Conservation (phyloP, 2,797 vertebrate species). For the Acestrorhynchus altus region DNA sequence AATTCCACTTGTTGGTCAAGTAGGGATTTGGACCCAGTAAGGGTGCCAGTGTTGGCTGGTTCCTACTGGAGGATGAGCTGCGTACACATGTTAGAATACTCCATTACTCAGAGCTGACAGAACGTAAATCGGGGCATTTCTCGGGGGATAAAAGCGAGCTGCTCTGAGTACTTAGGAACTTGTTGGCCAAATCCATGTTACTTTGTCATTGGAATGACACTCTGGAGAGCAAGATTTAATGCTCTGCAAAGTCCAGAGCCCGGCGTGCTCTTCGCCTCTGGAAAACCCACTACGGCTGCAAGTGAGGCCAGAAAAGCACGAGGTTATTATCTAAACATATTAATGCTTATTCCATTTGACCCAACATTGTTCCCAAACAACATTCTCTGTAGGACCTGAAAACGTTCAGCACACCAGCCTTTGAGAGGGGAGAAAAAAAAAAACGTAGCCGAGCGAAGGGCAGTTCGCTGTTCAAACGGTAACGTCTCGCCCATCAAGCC, state of each 20-base stretch:
- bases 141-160: not conserved
- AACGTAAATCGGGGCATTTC: conserved; percentile 32
- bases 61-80: not conserved
- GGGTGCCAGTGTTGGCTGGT: not conserved
- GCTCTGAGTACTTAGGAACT: conserved; percentile 21
- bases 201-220: conserved; percentile 39
- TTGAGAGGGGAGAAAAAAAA: conserved; percentile 17
- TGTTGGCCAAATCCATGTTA: conserved; percentile 17
- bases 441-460: conserved; percentile 50
- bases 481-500: conserved; percentile 73
- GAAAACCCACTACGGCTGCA: conserved; percentile 44
- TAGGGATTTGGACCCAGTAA: not conserved
- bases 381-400: too few species aligned
- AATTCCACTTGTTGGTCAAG: not conserved
- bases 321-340: conserved; percentile 56
- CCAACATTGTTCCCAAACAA: conserved; percentile 47
- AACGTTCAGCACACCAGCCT: too few species aligned
- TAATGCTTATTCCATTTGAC: conserved; percentile 61
- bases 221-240: conserved; percentile 45
- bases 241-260: conserved; percentile 21
- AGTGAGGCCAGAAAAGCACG: conserved; percentile 32
- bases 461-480: conserved; percentile 57
- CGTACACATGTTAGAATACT: not conserved
- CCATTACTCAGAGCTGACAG: conserved; percentile 2
- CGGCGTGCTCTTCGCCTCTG: conserved; percentile 22